A percentile compares a stretch with the other conserved stretches of the same genome.
phyloP scores from a whole-genome alignment of 2,797 vertebrate species.

The Peromyscus aztecus region DNA sequence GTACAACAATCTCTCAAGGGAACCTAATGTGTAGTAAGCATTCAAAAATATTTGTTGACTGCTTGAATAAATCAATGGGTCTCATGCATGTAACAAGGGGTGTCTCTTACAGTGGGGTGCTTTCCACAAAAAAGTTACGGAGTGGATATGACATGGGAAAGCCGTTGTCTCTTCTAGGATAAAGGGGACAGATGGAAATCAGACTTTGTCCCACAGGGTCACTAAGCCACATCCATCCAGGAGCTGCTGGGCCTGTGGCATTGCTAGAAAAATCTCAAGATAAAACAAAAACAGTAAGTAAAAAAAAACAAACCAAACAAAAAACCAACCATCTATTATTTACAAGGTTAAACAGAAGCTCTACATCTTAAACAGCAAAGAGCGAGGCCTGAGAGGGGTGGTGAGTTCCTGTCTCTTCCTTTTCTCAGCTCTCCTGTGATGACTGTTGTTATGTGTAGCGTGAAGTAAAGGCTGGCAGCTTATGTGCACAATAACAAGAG shows the following conservation, averaged over 20 bases:
- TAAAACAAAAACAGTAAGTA: neutral
- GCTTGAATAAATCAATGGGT: neutral
- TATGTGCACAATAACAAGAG: constrained; percentile 34
- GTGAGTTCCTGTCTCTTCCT: neutral
- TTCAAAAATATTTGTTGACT: constrained; percentile 21
- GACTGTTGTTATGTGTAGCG: neutral
- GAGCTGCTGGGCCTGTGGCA: neutral
- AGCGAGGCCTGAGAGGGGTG: neutral
- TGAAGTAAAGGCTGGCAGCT: neutral
- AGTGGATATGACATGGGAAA: neutral
- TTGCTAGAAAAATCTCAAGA: neutral
- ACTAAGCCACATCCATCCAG: neutral
- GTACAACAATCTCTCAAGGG: neutral
- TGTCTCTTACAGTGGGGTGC: neutral
- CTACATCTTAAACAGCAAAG: constrained; percentile 34
- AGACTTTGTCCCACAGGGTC: neutral
- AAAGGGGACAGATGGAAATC: neutral
- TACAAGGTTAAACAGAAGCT: neutral
- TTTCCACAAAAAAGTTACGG: neutral
- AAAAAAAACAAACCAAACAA: neutral
- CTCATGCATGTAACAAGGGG: neutral
- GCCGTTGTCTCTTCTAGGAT: neutral
- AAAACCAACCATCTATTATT: neutral
- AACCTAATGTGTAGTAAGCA: neutral
- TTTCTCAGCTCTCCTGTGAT: neutral